A percentile compares a stretch with the other conserved stretches of the same genome.
phyloP scores from a whole-genome alignment of 2,113 vertebrate species.

The Pseudolaguvia tuberculata region DNA sequence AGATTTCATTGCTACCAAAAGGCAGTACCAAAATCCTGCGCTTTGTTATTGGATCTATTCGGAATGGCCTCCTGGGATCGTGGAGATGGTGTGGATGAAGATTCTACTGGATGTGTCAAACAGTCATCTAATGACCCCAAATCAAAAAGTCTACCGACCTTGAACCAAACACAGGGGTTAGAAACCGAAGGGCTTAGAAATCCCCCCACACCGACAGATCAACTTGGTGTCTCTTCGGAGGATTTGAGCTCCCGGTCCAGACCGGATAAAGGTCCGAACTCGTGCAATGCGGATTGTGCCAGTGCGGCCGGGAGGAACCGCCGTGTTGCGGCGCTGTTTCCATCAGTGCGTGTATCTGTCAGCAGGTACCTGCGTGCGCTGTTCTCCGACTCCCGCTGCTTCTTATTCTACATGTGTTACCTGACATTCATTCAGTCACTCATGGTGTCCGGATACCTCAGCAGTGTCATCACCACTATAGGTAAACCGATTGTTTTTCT shows the following conservation, averaged over 20 bases:
- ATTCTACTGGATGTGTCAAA: not conserved
- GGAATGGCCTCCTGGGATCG: constrained; percentile 60
- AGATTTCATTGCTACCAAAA: not conserved
- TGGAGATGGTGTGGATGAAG: constrained; percentile 52
- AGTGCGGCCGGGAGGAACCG: constrained; percentile 28
- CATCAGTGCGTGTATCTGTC: not conserved
- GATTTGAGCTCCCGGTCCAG: constrained; percentile 50
- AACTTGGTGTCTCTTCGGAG: constrained; percentile 39
- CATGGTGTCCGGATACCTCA: constrained; percentile 98
- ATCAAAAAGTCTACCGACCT: constrained; percentile 72
- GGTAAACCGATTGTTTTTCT: constrained; percentile 11
- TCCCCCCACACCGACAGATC: constrained; percentile 35
- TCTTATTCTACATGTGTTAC: constrained; percentile 75
- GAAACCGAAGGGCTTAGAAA: constrained; percentile 51
- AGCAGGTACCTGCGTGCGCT: constrained; percentile 63
- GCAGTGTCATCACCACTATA: constrained; percentile 98
- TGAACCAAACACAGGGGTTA: constrained; percentile 64
- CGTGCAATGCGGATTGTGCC: constrained; percentile 59
- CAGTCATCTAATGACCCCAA: constrained; percentile 55
- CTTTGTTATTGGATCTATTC: not conserved
- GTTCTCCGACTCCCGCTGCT: constrained; percentile 85
- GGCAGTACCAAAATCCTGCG: not conserved
- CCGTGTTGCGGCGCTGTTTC: constrained; percentile 12
- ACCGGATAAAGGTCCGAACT: constrained; percentile 54
- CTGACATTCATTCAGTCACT: constrained; percentile 92